Evolutionary conservation across 2,888 invertebrate species (phyloP).

Genomic region (Megastigmus dorsalis): DNA sequence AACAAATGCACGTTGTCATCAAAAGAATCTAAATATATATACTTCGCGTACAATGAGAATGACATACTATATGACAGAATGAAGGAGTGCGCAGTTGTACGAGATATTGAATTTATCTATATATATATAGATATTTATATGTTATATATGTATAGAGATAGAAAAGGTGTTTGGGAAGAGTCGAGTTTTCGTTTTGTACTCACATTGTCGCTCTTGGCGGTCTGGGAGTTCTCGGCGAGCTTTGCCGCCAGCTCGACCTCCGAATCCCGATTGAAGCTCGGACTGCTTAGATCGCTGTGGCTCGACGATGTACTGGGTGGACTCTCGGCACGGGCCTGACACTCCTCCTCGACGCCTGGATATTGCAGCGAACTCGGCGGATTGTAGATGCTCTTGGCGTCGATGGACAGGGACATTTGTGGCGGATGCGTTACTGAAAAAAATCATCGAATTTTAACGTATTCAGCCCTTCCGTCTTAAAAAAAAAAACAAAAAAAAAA

Average conservation of each 20-base stretch:
- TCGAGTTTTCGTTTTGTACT: slow-evolving; percentile 55
- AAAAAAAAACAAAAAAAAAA: no score
- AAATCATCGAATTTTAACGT: no score
- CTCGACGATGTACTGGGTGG: slow-evolving; percentile 85
- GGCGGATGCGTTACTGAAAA: slow-evolving; percentile 73
- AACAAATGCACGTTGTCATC: no score
- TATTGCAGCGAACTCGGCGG: slow-evolving; percentile 93
- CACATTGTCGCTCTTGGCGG: slow-evolving; percentile 65
- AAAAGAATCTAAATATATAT: neutral
- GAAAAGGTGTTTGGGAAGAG: neutral
- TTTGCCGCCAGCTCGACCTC: slow-evolving; percentile 80
- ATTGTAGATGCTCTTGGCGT: slow-evolving; percentile 84
- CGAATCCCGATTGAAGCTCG: slow-evolving; percentile 82
- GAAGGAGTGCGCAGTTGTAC: slow-evolving; percentile 51
- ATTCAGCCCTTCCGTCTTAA: no score
- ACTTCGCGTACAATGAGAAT: neutral
- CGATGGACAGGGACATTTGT: slow-evolving; percentile 83
- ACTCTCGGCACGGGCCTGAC: slow-evolving; percentile 78
- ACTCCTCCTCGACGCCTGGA: slow-evolving; percentile 80
- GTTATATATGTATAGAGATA: slow-evolving; percentile 8
- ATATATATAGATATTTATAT: slow-evolving; percentile 25
- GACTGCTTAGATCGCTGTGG: slow-evolving; percentile 82
- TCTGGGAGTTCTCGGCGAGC: slow-evolving; percentile 66
- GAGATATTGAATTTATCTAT: slow-evolving; percentile 30
- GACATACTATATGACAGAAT: slow-evolving; percentile 18